A percentile compares a stretch with the other conserved stretches of the same genome.
These are phyloP conservation scores for Lindbergichthys nudifrons DNA, from an alignment of 2,797 vertebrate genomes.

Conservation along the genomic window DNA sequence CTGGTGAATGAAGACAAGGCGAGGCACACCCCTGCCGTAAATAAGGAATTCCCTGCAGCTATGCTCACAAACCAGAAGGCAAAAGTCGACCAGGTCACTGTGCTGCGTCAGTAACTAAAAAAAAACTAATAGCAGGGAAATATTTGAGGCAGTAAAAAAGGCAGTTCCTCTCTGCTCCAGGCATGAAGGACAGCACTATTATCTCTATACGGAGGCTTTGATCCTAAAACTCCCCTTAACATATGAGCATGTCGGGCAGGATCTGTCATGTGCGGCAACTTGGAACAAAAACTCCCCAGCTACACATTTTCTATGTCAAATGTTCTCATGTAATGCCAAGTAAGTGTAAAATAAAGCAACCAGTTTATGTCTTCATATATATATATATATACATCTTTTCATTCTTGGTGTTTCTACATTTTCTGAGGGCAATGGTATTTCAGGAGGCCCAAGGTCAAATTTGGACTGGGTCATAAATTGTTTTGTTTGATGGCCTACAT, in stretches of 20 bases:
- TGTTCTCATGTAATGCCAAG: constrained; percentile 24
- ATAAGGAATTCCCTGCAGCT: constrained; percentile 71
- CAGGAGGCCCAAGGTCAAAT: constrained; percentile 87
- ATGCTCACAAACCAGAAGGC: constrained; percentile 62
- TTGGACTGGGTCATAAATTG: constrained; percentile 84
- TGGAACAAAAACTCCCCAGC: constrained; percentile 34
- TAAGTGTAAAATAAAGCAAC: constrained; percentile 49
- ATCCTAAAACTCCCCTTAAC: constrained; percentile 35
- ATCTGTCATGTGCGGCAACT: constrained; percentile 34
- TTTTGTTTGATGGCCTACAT: constrained; percentile 86
- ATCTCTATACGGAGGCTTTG: constrained; percentile 40
- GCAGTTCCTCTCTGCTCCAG: constrained; percentile 36
- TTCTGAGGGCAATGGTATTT: constrained; percentile 79
- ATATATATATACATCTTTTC: constrained; percentile 55
- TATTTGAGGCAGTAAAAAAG: constrained; percentile 57
- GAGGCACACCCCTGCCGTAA: constrained; percentile 72
- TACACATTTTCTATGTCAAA: constrained; percentile 27
- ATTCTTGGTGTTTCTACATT: constrained; percentile 64
- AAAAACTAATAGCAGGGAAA: constrained; percentile 45
- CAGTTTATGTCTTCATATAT: constrained; percentile 50
- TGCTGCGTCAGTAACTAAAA: constrained; percentile 56
- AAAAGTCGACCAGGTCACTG: constrained; percentile 64
- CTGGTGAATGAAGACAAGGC: constrained; percentile 65
- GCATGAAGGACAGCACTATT: constrained; percentile 40
- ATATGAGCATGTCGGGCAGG: constrained; percentile 9